phyloP scores from a whole-genome alignment of 2,888 invertebrate species.

The Drosophila ochracea region DNA sequence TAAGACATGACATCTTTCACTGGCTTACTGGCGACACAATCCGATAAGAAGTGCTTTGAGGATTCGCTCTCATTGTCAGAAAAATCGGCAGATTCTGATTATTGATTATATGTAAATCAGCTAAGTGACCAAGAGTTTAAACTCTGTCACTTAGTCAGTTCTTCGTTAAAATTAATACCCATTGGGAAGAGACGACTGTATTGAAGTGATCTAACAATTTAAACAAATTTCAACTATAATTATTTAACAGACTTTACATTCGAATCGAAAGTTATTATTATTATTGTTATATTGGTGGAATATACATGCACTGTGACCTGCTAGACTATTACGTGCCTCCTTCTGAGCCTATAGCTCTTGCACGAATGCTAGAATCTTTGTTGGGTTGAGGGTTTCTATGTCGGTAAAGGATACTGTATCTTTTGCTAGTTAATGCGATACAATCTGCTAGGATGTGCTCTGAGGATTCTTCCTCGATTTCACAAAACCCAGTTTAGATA shows the following conservation, averaged over 20 bases:
- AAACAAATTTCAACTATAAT: neutral
- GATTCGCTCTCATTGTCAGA: neutral
- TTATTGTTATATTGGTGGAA: too few relatives aligned
- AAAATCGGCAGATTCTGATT: neutral
- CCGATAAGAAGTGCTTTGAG: neutral
- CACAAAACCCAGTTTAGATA: too few relatives aligned
- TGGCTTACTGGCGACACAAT: neutral
- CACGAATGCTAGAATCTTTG: too few relatives aligned
- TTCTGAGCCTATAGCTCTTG: too few relatives aligned
- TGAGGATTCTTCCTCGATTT: too few relatives aligned
- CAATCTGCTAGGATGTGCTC: too few relatives aligned
- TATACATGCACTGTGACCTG: too few relatives aligned
- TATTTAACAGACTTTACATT: neutral
- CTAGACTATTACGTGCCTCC: too few relatives aligned
- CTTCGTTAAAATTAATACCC: neutral
- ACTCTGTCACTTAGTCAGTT: neutral
- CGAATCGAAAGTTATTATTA: neutral
- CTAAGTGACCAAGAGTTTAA: neutral
- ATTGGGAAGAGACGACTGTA: neutral
- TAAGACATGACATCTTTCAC: neutral
- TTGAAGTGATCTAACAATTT: neutral
- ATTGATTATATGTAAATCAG: neutral
- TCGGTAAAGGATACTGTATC: too few relatives aligned
- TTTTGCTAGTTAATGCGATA: too few relatives aligned
- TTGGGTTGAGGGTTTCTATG: too few relatives aligned